These are phyloP conservation scores for Uloborus plumipes DNA, from an alignment of 2,888 invertebrate genomes.

Conservation along the genomic window DNA sequence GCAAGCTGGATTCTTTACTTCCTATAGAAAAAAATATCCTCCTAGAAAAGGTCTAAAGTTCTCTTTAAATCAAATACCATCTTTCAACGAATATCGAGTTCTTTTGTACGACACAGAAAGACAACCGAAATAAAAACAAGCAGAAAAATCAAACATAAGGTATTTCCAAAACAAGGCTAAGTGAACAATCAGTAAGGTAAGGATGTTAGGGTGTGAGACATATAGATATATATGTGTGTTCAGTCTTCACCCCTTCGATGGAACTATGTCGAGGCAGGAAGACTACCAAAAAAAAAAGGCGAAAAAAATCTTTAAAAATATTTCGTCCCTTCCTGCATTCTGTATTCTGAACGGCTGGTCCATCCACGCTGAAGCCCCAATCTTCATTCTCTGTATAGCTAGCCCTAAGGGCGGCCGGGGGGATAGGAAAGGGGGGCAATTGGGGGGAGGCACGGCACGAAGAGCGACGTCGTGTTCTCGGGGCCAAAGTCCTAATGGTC, in stretches of 20 bases:
- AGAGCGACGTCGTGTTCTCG: slow-evolving; percentile 44
- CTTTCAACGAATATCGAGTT: no score
- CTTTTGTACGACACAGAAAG: no score
- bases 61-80: no score
- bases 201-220: background rate
- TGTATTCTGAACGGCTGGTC: slow-evolving; percentile 50
- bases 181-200: slow-evolving; percentile 7
- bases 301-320: slow-evolving; percentile 24
- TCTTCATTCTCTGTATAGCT: slow-evolving; percentile 54
- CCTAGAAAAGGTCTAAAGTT: no score
- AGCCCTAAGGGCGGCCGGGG: slow-evolving; percentile 45
- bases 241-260: background rate
- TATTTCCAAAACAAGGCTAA: slow-evolving; percentile 10
- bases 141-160: background rate
- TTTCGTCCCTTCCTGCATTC: slow-evolving; percentile 40
- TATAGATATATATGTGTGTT: background rate
- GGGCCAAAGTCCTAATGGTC: slow-evolving; percentile 63
- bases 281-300: background rate
- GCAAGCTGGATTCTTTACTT: no score
- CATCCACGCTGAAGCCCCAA: slow-evolving; percentile 29
- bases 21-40: no score
- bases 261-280: background rate
- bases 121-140: no score
- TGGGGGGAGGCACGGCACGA: background rate
- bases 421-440: background rate